Base-by-base conservation (phyloP, 2,113 vertebrate species). In the Erpornis zantholeuca region DNA sequence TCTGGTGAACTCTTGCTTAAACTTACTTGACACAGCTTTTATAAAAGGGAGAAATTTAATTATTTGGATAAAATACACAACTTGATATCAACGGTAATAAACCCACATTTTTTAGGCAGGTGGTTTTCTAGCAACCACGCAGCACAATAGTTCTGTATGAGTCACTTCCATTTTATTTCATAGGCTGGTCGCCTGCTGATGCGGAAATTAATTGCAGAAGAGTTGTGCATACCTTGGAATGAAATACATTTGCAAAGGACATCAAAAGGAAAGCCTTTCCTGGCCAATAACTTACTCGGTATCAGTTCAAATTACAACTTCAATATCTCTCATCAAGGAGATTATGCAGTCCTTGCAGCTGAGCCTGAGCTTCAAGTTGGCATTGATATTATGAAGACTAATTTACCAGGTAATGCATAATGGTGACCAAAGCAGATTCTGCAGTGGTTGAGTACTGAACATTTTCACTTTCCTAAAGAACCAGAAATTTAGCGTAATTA, bases 311-410 rank as follows among this genome's bases (percentile, higher is more conserved):
- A 96, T 93, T 99, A 99, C 98, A 99, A 96, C 92, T 99, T 99
- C 94, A 99, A 99, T 78, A 87, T 99, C 54, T 99, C 99, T 78
- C 99, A 99, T 94, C 99, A 99, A 96, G 99, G 99, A 16, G 99
- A 99, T 94, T 99, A 98, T 68, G 98, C 99, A 3, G 99, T 99
- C 66, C 98, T 99, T 35, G 99, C 99, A 72, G 99, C 99, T 71
- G 99, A 99, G 63, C 98, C 97, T 56, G 98, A 98, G 50, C 65
- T 97, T 64, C 99, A 99, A 94, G 99, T 99, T 76, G 99, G 99
- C 36, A 97, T 99, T 89, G 99, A 99, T 92, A 92, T 99, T 56
- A 99, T 99, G 99, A 99, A 99, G 97, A 99, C 98, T 61, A 91
- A 94, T 84, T 98, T 98, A 97, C 99, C 99, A 98, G 99, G 99